A percentile compares a stretch with the other conserved stretches of the same genome.
Conservation (phyloP, 2,888 invertebrate species). For the Malachius bipustulatus region DNA sequence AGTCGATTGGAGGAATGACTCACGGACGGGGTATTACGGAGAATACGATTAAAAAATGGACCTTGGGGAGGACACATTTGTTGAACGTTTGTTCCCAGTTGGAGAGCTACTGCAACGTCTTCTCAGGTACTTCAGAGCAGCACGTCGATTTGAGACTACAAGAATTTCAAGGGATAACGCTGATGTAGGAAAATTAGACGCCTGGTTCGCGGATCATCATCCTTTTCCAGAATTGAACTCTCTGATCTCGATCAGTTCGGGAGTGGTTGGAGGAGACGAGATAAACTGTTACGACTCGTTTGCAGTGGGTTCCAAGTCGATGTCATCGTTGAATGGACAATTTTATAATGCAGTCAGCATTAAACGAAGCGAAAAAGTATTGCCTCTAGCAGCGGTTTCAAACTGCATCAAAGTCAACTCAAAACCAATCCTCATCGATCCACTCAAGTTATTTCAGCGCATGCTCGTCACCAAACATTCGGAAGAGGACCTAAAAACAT, state of each 20-base stretch:
- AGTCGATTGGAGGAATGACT: background rate
- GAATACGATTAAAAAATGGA: background rate
- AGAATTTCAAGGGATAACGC: constrained; percentile 3
- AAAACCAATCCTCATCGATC: no score
- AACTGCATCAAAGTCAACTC: no score
- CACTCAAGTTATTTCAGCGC: no score
- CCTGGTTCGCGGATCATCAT: constrained; percentile 6
- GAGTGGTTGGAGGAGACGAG: constrained; percentile 3
- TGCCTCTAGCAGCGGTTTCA: background rate
- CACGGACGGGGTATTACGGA: background rate
- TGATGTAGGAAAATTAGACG: constrained; percentile 1
- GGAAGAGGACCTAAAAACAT: no score
- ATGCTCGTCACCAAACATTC: no score
- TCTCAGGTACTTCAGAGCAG: background rate
- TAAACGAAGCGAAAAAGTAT: background rate
- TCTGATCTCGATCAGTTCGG: constrained; percentile 7
- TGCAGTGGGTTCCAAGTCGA: background rate
- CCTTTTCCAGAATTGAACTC: background rate
- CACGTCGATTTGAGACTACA: background rate
- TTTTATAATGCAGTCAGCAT: background rate
- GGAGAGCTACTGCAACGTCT: background rate
- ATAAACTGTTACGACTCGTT: constrained; percentile 7
- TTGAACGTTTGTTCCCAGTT: background rate
- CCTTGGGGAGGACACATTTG: background rate
- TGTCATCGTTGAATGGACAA: background rate